Percentiles rank a stretch among this genome's conserved stretches.
Evolutionary conservation across 2,888 invertebrate genomes (phyloP).

Genomic region (Malacosoma neustria): DNA sequence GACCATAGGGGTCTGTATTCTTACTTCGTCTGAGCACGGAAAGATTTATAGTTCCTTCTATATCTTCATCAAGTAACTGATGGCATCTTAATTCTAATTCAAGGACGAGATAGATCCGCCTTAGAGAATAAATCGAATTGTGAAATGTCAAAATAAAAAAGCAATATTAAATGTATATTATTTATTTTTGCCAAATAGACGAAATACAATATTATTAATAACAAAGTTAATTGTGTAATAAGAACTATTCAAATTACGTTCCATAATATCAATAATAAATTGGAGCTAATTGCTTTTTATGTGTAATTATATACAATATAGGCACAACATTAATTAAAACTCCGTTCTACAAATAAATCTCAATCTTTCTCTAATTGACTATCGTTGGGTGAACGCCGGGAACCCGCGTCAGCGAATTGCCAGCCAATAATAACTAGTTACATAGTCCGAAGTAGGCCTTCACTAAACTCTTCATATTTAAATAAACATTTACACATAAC

Average conservation of each 20-base stretch:
- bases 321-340: constrained; percentile 42
- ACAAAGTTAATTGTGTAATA: constrained; percentile 51
- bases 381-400: constrained; percentile 73
- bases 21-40: no score
- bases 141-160: constrained; percentile 2
- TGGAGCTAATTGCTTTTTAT: constrained; percentile 25
- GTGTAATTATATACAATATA: constrained; percentile 53
- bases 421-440: constrained; percentile 49
- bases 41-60: no score
- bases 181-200: constrained; percentile 20
- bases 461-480: constrained; percentile 39
- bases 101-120: no score
- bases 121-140: no score
- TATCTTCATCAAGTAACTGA: no score
- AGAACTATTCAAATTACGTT: constrained; percentile 35
- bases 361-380: constrained; percentile 70
- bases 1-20: no score
- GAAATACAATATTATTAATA: constrained; percentile 59
- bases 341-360: constrained; percentile 62
- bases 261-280: constrained; percentile 30
- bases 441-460: constrained; percentile 48
- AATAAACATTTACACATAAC: constrained; percentile 71
- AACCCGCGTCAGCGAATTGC: constrained; percentile 32
- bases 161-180: background rate
- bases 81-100: no score